Percentiles rank a stretch among this genome's conserved stretches.
phyloP scores from a whole-genome alignment of 1,140 invertebrate species.

The Diorhabda elongata region DNA sequence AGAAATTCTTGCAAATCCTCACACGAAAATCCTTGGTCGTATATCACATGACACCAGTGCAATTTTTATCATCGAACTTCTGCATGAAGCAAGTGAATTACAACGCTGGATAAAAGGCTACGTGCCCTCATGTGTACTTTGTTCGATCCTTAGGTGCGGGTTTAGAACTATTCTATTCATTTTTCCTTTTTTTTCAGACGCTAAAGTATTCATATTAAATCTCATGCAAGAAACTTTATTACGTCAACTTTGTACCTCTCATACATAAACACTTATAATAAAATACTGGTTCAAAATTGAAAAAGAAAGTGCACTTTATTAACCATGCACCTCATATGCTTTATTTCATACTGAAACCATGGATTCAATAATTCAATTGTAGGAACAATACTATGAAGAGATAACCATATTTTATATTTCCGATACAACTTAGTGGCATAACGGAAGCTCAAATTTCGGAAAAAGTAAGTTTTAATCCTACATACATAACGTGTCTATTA shows the following conservation, averaged over 20 bases:
- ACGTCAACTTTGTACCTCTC: neutral
- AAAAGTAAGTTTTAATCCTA: too few relatives aligned
- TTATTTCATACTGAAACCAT: too few relatives aligned
- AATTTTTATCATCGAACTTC: neutral
- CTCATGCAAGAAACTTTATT: neutral
- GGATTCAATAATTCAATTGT: too few relatives aligned
- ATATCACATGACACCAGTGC: neutral
- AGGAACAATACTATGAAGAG: too few relatives aligned
- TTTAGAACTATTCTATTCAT: slow-evolving; percentile 1
- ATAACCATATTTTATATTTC: too few relatives aligned
- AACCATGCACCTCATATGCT: too few relatives aligned
- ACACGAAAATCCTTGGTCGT: neutral
- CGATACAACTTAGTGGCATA: too few relatives aligned
- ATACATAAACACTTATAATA: neutral
- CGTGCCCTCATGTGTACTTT: neutral
- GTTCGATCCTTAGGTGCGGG: neutral
- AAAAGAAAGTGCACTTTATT: neutral
- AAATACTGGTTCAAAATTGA: neutral
- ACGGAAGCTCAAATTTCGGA: too few relatives aligned
- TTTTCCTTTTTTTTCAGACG: neutral
- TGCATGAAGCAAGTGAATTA: neutral
- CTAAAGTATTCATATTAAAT: neutral
- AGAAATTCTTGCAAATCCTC: neutral
- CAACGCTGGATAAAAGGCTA: neutral
- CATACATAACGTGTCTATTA: too few relatives aligned